phyloP scores from a whole-genome alignment of 2,888 invertebrate species.

The Iphiclides podalirius region DNA sequence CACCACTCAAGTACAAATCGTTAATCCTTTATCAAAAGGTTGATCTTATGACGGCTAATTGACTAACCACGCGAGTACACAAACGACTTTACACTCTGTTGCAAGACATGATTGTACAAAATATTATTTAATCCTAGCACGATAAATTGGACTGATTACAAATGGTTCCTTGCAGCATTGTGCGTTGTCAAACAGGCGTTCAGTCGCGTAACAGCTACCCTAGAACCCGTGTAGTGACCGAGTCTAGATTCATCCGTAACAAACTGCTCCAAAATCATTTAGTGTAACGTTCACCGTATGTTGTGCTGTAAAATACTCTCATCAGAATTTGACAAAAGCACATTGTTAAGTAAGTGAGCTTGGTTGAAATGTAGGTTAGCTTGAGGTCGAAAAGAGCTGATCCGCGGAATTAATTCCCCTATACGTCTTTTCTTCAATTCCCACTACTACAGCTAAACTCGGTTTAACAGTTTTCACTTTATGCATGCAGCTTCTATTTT shows the following conservation, averaged over 20 bases:
- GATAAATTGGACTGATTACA: constrained; percentile 6
- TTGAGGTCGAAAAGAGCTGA: constrained; percentile 66
- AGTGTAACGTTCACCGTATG: constrained; percentile 69
- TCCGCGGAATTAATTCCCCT: constrained; percentile 53
- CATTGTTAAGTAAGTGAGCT: constrained; percentile 72
- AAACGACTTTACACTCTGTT: constrained; percentile 69
- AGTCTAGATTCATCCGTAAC: constrained; percentile 70
- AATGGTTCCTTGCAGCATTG: constrained; percentile 65
- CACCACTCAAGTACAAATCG: constrained; percentile 71
- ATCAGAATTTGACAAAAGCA: constrained; percentile 70
- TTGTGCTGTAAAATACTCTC: constrained; percentile 67
- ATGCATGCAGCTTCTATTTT: constrained; percentile 75
- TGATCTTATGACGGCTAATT: constrained; percentile 70
- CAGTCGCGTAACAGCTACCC: constrained; percentile 75
- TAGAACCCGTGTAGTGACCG: constrained; percentile 70
- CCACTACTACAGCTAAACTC: constrained; percentile 69
- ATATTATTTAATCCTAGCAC: constrained; percentile 7
- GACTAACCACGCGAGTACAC: constrained; percentile 78
- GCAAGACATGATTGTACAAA: constrained; percentile 46
- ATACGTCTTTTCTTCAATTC: constrained; percentile 61
- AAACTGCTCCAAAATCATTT: constrained; percentile 69
- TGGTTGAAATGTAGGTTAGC: constrained; percentile 74
- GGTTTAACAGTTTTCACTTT: constrained; percentile 66
- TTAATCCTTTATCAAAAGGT: constrained; percentile 67
- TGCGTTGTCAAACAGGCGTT: constrained; percentile 67